phyloP scores from a whole-genome alignment of 2,113 vertebrate species.

The Mormyrus iriodes region DNA sequence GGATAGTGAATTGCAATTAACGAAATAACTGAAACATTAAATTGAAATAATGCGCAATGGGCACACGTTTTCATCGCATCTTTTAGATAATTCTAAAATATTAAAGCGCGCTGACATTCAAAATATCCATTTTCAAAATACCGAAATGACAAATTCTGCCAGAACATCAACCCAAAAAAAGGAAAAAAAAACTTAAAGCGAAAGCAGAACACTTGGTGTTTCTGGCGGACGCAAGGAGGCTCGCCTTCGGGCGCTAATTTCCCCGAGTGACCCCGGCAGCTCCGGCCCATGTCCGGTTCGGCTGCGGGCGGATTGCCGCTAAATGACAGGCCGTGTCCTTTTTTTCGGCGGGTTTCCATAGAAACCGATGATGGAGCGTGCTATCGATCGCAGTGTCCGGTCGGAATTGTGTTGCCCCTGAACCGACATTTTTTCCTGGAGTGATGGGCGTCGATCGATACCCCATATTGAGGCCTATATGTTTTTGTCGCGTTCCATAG shows the following conservation, averaged over 20 bases:
- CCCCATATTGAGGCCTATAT: constrained; percentile 61
- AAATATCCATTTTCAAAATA: not conserved
- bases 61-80: not conserved
- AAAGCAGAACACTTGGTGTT: not conserved
- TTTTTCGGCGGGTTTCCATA: constrained; percentile 66
- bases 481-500: constrained; percentile 54
- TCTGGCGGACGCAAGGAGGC: not conserved
- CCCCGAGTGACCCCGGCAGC: not conserved
- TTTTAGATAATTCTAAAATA: not conserved
- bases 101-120: not conserved
- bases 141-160: not conserved
- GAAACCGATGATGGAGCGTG: constrained; percentile 75
- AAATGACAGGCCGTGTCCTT: constrained; percentile 66
- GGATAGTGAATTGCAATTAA: not conserved
- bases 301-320: constrained; percentile 53
- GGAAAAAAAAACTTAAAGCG: not conserved
- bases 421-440: constrained; percentile 62
- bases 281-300: not conserved
- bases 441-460: constrained; percentile 76
- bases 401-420: constrained; percentile 54
- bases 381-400: constrained; percentile 75
- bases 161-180: not conserved
- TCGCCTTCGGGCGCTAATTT: not conserved
- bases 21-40: no score
- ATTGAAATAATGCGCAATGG: not conserved